Percentiles rank a stretch among this genome's conserved stretches.
phyloP scores from a whole-genome alignment of 2,888 invertebrate genomes.

The Lepidochrysops patricia region DNA sequence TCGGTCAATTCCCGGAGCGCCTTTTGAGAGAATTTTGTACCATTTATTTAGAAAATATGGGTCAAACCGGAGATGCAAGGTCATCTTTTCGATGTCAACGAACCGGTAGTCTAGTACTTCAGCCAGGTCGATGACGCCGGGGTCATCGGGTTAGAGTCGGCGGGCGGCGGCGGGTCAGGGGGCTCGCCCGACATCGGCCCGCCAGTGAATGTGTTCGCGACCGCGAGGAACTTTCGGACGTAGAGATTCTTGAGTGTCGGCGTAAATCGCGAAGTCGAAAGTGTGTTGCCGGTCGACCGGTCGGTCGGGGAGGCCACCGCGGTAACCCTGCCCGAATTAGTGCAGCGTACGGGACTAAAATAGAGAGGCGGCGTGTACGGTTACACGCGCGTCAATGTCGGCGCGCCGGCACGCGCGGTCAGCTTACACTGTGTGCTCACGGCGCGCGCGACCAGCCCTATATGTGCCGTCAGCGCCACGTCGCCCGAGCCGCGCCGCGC shows the following conservation, averaged over 20 bases:
- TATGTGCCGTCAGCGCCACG: slow-evolving; percentile 58
- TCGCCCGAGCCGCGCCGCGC: slow-evolving; percentile 34
- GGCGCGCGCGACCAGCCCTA: slow-evolving; percentile 51
- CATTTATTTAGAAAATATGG: slow-evolving; percentile 40
- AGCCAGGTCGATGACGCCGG: slow-evolving; percentile 68
- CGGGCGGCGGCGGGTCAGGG: slow-evolving; percentile 15
- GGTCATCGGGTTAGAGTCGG: slow-evolving; percentile 42
- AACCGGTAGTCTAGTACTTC: slow-evolving; percentile 61
- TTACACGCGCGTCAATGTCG: slow-evolving; percentile 70
- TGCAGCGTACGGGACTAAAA: slow-evolving; percentile 71
- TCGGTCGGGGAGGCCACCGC: slow-evolving; percentile 60
- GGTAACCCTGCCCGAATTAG: slow-evolving; percentile 74
- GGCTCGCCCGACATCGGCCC: slow-evolving; percentile 20
- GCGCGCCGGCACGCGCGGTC: slow-evolving; percentile 52
- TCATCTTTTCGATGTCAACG: slow-evolving; percentile 66
- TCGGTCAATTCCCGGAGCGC: background rate
- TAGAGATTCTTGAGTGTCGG: slow-evolving; percentile 47
- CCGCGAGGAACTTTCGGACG: slow-evolving; percentile 25
- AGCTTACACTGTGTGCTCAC: slow-evolving; percentile 40
- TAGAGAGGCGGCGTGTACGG: slow-evolving; percentile 71
- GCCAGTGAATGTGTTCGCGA: slow-evolving; percentile 30
- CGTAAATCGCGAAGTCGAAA: slow-evolving; percentile 60
- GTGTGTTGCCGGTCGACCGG: slow-evolving; percentile 50
- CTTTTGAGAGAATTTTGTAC: background rate
- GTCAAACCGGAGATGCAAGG: slow-evolving; percentile 63